Evolutionary conservation across 2,113 vertebrate species (phyloP), one percentile per base, ranked within the genome.

Genomic region (Andinoacara biseriatus): DNA sequence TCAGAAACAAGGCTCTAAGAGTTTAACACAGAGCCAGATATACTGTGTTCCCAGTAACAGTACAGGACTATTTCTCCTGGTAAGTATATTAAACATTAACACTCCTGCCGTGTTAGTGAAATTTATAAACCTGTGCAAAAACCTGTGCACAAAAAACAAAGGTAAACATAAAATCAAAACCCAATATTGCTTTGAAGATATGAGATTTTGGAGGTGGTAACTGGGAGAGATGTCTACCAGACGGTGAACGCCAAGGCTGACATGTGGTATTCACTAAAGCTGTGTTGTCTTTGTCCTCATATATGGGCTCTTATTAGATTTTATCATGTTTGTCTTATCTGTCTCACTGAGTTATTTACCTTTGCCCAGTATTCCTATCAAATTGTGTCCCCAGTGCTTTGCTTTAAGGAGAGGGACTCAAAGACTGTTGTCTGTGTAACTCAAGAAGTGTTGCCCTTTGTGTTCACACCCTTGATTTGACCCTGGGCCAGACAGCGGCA

Each of bases 311-410:
- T 92, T 95, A 94, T 95, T 92, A 91, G 82, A 94, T 95, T 92
- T 94, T 87, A 94, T 94, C 93, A 89, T 94, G 94, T 95, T 94
- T 95, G 90, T 92, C 91, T 94, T 94, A 91, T 94, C 90, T 88
- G 87, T 90, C 90, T 91, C 54, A 78, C 46, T 52, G 78, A 89
- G 81, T 93, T 95, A 92, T 93, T 94, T 93, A 95, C 87, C 91
- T 94, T 93, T 85, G 76, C 81, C 86, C 83, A 69, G 84, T 90
- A 89, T 89, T 74, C 82, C 67, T 88, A 91, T 93, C 80, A 85
- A 81, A 67, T 92, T 82, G 81, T 87, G 90, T 92, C 90, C 91
- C 88, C 29, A 20, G 74, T 78, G 91, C 77, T 86, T 87, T 84
- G 79, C 83, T 90, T 80, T 90, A 77, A 59, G 82, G 75, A 82